Evolutionary conservation across 2,888 invertebrate species (phyloP).

Genomic region (Conops quadrifasciatus): DNA sequence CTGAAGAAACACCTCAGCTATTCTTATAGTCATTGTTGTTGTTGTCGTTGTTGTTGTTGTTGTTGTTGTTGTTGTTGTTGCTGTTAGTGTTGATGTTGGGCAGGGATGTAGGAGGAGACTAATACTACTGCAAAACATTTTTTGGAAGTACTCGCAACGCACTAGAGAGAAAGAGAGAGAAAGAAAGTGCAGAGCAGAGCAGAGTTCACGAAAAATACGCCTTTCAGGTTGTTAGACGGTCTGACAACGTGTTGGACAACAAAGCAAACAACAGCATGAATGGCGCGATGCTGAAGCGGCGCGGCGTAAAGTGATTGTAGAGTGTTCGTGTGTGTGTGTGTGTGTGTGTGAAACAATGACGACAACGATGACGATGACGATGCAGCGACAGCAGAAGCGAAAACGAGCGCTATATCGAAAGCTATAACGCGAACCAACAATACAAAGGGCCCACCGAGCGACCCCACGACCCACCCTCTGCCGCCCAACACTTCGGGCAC

Average conservation of each 20-base stretch:
- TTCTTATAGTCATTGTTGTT: neutral
- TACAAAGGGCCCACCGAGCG: neutral
- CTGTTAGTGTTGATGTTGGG: neutral
- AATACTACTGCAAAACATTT: too few species aligned
- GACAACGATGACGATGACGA: neutral
- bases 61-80: constrained; percentile 8
- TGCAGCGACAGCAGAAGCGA: neutral
- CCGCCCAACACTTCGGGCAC: too few species aligned
- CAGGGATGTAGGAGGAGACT: too few species aligned
- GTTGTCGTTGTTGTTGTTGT: neutral
- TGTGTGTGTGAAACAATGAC: constrained; percentile 4
- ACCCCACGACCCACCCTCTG: too few species aligned
- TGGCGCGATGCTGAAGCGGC: neutral
- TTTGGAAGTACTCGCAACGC: too few species aligned
- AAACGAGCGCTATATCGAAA: neutral
- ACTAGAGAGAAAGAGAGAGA: too few species aligned
- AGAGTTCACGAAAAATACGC: neutral
- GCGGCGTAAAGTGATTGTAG: neutral
- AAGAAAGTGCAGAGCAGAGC: neutral
- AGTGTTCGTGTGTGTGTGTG: too few species aligned
- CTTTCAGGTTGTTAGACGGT: neutral
- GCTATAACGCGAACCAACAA: too few species aligned
- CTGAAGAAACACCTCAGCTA: too few species aligned
- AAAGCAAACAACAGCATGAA: neutral
- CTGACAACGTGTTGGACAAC: neutral